Evolutionary conservation across 1,140 invertebrate species (phyloP).

Genomic region (Lerema accius): DNA sequence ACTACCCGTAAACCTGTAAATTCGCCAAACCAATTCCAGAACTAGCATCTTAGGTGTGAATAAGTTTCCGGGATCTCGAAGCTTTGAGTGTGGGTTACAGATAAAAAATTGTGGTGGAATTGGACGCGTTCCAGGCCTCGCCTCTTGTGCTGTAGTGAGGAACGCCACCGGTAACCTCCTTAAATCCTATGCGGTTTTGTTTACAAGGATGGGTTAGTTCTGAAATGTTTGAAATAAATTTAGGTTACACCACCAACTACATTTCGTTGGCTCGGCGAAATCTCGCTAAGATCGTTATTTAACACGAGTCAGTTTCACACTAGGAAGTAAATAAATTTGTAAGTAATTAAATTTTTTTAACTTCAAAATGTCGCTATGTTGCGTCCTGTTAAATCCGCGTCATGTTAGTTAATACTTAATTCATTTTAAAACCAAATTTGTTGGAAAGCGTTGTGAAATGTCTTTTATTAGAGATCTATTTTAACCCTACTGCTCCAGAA

Average conservation of each 20-base stretch:
- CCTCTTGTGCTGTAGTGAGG: neutral
- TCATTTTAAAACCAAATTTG: too few relatives aligned
- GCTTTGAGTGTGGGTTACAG: conserved; percentile 23
- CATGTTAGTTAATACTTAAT: too few relatives aligned
- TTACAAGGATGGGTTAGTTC: conserved; percentile 30
- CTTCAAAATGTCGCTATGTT: too few relatives aligned
- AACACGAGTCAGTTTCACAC: neutral
- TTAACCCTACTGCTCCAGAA: too few relatives aligned
- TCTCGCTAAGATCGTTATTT: neutral
- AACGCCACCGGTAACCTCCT: conserved; percentile 1
- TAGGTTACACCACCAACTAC: conserved; percentile 10
- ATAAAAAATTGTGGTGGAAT: conserved; percentile 33
- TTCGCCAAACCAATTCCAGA: neutral
- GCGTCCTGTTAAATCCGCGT: too few relatives aligned
- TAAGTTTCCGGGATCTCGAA: conserved; percentile 12
- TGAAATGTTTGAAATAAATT: conserved; percentile 27
- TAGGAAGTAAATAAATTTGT: too few relatives aligned
- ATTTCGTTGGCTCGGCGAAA: neutral
- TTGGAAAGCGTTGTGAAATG: too few relatives aligned
- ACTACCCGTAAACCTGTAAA: conserved; percentile 5
- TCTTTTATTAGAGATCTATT: too few relatives aligned
- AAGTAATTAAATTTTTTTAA: too few relatives aligned
- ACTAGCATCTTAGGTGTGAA: conserved; percentile 1
- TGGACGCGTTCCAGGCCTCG: conserved; percentile 25
- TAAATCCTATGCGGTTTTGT: conserved; percentile 33